Conservation (phyloP, 2,113 vertebrate genomes). For the Gobiocypris rarus region DNA sequence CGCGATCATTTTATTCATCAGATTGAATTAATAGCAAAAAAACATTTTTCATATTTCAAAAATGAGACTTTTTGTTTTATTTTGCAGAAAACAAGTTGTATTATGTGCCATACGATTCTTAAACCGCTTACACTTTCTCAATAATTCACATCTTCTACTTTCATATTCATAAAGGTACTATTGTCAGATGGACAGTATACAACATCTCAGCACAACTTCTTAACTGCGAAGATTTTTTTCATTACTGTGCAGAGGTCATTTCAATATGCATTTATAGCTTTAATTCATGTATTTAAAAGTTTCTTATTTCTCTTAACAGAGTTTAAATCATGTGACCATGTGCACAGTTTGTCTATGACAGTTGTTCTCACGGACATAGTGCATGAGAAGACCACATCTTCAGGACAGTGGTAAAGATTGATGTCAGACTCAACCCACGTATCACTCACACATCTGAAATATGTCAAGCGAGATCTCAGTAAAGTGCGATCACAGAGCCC, state of each 20-base stretch:
- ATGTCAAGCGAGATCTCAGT: not conserved
- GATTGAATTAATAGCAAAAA: not conserved
- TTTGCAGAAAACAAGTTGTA: not conserved
- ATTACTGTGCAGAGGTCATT: not conserved
- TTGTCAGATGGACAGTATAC: not conserved
- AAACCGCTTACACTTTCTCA: not conserved
- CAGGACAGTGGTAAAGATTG: not conserved
- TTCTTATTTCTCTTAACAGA: not conserved
- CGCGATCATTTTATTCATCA: not conserved
- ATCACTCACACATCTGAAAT: not conserved
- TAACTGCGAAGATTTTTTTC: not conserved
- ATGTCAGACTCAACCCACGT: not conserved
- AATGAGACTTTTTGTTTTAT: not conserved
- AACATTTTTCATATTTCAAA: not conserved
- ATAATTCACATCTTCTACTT: not conserved
- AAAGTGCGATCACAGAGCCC: not conserved
- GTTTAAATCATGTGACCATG: not conserved
- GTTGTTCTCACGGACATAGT: not conserved
- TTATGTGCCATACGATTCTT: not conserved
- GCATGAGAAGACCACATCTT: not conserved
- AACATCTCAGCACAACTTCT: not conserved
- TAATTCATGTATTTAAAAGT: not conserved
- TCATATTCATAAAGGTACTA: not conserved
- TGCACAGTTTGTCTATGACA: not conserved
- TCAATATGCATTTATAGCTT: not conserved